Conservation (phyloP, 2,888 invertebrate genomes). For the Plagiodera versicolora region DNA sequence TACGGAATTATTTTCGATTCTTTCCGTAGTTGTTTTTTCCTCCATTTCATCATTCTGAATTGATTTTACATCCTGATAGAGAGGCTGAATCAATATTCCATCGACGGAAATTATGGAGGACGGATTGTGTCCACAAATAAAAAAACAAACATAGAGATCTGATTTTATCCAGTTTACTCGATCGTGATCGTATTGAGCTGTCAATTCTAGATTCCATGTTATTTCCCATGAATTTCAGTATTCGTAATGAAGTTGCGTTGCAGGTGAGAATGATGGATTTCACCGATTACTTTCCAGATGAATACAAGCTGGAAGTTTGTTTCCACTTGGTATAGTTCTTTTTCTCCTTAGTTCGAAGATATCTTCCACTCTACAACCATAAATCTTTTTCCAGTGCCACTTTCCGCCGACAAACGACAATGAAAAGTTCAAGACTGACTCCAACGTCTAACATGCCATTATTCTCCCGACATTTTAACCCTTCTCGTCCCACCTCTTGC, state of each 20-base stretch:
- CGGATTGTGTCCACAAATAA: too few species aligned
- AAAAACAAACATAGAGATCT: too few species aligned
- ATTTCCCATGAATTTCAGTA: too few species aligned
- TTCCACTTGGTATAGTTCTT: constrained; percentile 2
- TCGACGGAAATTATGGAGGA: too few species aligned
- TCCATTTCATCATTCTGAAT: not conserved
- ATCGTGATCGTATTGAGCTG: too few species aligned
- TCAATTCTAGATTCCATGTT: too few species aligned
- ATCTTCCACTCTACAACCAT: constrained; percentile 3
- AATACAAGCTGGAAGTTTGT: not conserved
- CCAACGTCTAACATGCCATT: constrained; percentile 12
- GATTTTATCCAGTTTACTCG: too few species aligned
- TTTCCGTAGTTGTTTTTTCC: not conserved
- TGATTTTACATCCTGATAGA: not conserved
- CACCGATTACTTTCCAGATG: not conserved
- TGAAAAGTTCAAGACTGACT: constrained; percentile 14
- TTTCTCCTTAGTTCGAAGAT: not conserved
- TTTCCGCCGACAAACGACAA: constrained; percentile 10
- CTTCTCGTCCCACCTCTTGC: not conserved
- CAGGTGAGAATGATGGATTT: not conserved
- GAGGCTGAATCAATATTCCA: too few species aligned
- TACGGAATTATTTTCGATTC: not conserved
- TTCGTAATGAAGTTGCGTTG: not conserved
- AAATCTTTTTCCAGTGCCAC: constrained; percentile 10
- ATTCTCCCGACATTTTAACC: constrained; percentile 14